phyloP scores from a whole-genome alignment of 2,888 invertebrate species.

The Protophormia terraenovae region DNA sequence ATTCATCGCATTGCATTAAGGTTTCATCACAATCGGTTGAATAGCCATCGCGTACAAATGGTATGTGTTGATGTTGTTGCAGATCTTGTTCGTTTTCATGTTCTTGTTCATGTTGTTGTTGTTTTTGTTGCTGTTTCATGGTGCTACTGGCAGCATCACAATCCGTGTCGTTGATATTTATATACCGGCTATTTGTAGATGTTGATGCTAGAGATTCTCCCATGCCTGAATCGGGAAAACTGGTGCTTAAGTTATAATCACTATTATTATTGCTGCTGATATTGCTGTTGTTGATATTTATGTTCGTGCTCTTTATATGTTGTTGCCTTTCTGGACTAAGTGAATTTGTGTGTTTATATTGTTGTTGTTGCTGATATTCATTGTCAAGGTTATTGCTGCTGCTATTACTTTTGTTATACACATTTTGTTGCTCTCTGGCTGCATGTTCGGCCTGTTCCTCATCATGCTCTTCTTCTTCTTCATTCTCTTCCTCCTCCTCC shows the following conservation, averaged over 20 bases:
- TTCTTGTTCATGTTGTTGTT: constrained; percentile 57
- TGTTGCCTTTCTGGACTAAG: constrained; percentile 71
- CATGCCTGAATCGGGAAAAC: constrained; percentile 79
- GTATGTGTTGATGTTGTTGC: constrained; percentile 60
- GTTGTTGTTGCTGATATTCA: constrained; percentile 63
- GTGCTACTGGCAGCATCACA: constrained; percentile 51
- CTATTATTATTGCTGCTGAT: constrained; percentile 72
- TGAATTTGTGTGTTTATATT: constrained; percentile 44
- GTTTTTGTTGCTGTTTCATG: constrained; percentile 64
- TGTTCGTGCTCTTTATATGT: constrained; percentile 55
- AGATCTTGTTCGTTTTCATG: not conserved
- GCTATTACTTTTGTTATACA: constrained; percentile 1
- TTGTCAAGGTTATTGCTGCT: constrained; percentile 61
- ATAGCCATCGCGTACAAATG: constrained; percentile 77
- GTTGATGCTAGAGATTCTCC: constrained; percentile 69
- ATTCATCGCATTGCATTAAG: constrained; percentile 78
- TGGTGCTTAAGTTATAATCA: constrained; percentile 78
- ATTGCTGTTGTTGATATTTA: constrained; percentile 69
- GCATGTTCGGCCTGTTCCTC: not conserved
- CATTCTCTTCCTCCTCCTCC: constrained; percentile 71
- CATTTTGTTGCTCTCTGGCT: constrained; percentile 29
- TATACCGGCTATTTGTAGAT: constrained; percentile 60
- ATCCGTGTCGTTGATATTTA: constrained; percentile 55
- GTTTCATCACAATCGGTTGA: constrained; percentile 80
- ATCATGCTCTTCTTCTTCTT: constrained; percentile 50